Evolutionary conservation across 2,113 vertebrate species (phyloP), one percentile per base, ranked within the genome.

Genomic region (Corythornis cristatus): DNA sequence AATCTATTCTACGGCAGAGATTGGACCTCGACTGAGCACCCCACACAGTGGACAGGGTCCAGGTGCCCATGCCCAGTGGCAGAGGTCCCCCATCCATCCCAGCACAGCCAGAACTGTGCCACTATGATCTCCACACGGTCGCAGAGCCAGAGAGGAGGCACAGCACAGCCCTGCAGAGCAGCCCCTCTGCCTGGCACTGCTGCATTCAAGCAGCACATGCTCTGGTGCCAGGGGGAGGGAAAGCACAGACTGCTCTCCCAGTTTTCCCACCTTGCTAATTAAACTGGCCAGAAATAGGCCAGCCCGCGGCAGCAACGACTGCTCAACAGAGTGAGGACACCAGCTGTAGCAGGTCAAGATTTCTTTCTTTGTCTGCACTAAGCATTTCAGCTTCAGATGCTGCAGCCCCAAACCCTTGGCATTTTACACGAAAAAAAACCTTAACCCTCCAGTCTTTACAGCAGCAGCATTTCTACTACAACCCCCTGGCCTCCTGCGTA

Each of bases 211-310:
- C 89, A 53, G 37, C 46, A 23, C 5, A 0, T 12, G 37, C 51
- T 54, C 11, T 8, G 16, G 51, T 78, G 57, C 66, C 65, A 31
- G 15, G 9, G 33, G 16, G 31, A 51, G 37, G 1, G 0, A 72
- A 72, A 62, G 74, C 58, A 85, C 9, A 15, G 37, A 25, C 82
- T 42, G 42, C 56, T 20, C 45, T 58, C 25, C 4, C 2, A 0
- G 11, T 88, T 86, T 60, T 68, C 76, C 77, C 88, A 84, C 92
- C 88, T 88, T 79, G 50, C 70, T 93, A 89, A 84, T 89, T 93
- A 96, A 93, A 89, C 50, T 4, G 2, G 50, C 50, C 74, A 90
- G 83, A 93, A 94, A 86, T 84, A 89, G 76, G 77, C 89, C 90
- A 65, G 54, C 15, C 80, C 86, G 33, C 72, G 60, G 42, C 77